Percentiles rank a stretch among this genome's conserved stretches.
phyloP scores from a whole-genome alignment of 2,113 vertebrate genomes.

The Sebastes schlegelii region DNA sequence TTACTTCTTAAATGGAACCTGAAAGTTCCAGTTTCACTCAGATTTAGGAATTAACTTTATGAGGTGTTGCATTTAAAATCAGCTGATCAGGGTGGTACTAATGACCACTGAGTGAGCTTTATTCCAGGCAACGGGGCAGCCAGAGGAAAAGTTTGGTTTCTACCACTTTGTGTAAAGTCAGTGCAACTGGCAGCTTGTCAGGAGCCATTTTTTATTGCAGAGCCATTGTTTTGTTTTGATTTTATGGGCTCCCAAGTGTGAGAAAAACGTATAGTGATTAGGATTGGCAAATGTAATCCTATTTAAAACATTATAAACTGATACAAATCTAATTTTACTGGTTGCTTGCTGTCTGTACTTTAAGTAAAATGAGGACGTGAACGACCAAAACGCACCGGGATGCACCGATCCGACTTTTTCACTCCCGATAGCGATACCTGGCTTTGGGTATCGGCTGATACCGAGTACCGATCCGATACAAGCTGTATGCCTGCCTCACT shows the following conservation, averaged over 20 bases:
- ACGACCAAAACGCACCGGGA: no score
- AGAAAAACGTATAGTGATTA: conserved; percentile 2
- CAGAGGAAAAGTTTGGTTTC: conserved; percentile 1
- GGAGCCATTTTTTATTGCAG: conserved; percentile 18
- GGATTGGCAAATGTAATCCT: not conserved
- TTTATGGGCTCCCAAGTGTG: not conserved
- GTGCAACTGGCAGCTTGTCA: conserved; percentile 7
- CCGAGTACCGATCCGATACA: no score
- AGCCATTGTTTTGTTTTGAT: conserved; percentile 24
- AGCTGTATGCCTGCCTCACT: no score
- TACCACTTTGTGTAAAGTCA: conserved; percentile 13
- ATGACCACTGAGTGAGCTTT: conserved; percentile 11
- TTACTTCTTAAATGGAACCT: not conserved
- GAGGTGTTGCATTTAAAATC: not conserved
- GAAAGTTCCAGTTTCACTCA: not conserved
- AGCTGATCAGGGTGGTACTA: conserved; percentile 10
- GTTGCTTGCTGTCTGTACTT: no score
- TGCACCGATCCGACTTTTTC: no score
- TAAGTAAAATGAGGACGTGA: no score
- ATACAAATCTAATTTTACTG: not conserved
- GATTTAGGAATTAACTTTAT: not conserved
- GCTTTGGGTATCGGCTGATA: no score
- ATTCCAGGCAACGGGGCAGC: conserved; percentile 21
- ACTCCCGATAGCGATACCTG: no score
- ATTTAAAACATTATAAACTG: conserved; percentile 1